Base-by-base conservation (phyloP, 2,888 invertebrate species). In the Diabrotica balteata region DNA sequence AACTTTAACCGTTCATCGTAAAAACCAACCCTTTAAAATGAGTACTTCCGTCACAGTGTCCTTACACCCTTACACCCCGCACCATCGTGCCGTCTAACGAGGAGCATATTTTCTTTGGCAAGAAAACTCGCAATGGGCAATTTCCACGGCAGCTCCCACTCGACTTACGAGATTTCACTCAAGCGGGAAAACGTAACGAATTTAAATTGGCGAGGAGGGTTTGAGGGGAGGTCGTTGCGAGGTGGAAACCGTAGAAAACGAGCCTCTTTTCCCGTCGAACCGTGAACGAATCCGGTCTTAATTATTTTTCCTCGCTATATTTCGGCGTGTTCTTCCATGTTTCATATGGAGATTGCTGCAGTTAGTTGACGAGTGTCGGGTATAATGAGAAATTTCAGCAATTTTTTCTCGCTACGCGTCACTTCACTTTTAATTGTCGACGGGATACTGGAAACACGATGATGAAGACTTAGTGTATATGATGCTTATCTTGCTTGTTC, bases 191-290 rank as follows among this genome's bases (percentile, higher is more conserved):
- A 32, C 42, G 46, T 22, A 60, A 43, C 66, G 55, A 60, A 66
- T 65, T 65, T 43, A 49, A 65, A 59, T 59, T 53, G 54, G 32
- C 43, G 52, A 7, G 59, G 47, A 1, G 22, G 50, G 17, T 22
- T 7, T n/a, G 22, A 11, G 44, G 10, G 43, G 59, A 3, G 10
- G 43, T 9, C 11, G 22, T 11, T 49, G 42, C 42, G 42, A 32
- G 42, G 32, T 49, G 44, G 46, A 50, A 59, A 59, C 22, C 49
- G 43, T 17, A 45, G 60, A 53, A 66, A 66, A 60, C 44, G 50
- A 49, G 52, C 60, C 59, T 66, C 54, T 63, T 66, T 66, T 50
- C 54, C 60, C 55, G 22, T 49, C 45, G 51, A n/a, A 49, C 57
- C 60, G 65, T 47, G 46, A 65, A 59, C 44, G 50, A 51, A 43